These are phyloP conservation scores for Percopsis omiscomaycus DNA, from an alignment of 2,797 vertebrate genomes.

Conservation along the genomic window DNA sequence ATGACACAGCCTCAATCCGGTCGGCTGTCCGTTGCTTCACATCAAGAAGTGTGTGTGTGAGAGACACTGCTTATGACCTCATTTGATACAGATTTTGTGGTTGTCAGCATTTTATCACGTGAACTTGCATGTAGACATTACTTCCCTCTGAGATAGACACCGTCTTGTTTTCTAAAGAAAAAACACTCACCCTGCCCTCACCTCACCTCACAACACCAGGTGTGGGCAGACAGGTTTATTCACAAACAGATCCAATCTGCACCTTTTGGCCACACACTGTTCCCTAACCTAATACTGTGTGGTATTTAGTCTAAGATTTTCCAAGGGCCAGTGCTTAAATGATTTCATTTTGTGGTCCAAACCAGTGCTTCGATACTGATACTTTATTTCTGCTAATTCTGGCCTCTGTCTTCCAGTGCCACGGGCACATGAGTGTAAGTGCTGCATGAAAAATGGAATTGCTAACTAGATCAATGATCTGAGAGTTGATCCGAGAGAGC, in stretches of 20 bases:
- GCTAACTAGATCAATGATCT: constrained; percentile 58
- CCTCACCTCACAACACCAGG: not conserved
- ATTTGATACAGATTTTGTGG: constrained; percentile 26
- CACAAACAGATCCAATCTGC: constrained; percentile 14
- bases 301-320: constrained; percentile 7
- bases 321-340: no score
- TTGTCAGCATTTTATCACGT: constrained; percentile 18
- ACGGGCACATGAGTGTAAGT: constrained; percentile 7
- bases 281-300: not conserved
- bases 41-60: constrained; percentile 13
- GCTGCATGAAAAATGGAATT: constrained; percentile 52
- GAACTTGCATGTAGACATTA: constrained; percentile 13
- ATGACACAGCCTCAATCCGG: constrained; percentile 12
- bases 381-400: not conserved
- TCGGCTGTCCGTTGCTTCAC: constrained; percentile 2
- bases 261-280: not conserved
- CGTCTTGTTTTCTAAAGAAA: constrained; percentile 46
- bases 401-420: constrained; percentile 21
- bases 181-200: constrained; percentile 8
- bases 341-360: constrained; percentile 23
- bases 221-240: not conserved
- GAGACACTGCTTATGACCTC: constrained; percentile 6
- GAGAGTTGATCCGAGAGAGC: constrained; percentile 36
- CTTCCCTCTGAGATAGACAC: constrained; percentile 33
- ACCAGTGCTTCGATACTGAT: constrained; percentile 4